Base-by-base conservation (phyloP, 2,888 invertebrate genomes). In the Anagyrus pseudococci region DNA sequence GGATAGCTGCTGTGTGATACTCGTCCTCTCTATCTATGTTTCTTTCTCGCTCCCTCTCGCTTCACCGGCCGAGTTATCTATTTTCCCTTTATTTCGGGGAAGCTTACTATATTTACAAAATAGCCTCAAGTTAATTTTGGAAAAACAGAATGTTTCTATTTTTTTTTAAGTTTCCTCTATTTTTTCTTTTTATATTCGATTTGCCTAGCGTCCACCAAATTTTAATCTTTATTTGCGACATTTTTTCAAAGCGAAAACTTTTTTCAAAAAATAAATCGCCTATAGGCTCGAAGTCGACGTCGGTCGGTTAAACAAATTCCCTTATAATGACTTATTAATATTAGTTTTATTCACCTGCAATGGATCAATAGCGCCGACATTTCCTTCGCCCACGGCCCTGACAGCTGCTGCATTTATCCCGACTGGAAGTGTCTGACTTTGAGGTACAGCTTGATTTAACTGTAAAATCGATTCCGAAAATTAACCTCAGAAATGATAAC, bases 1-100 rank as follows among this genome's bases (percentile, higher is more conserved):
- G 70, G 64, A 67, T 33, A 63, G 60, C 58, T 63, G 65, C 64
- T 58, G 61, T 69, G 29, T 22, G 55, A 43, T 37, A 37, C 55
- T 29, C 13, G 33, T 13, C 8, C 33, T 37, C 33, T 49, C 64
- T 66, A 23, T 62, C 46, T 26, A 13, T 62, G 15, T 58, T 62
- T n/a, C n/a, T n/a, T n/a, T n/a, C n/a, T n/a, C n/a, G n/a, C n/a
- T n/a, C n/a, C n/a, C n/a, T n/a, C n/a, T n/a, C 13, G 58, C 52
- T 64, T 62, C 53, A 47, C 43, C 29, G 43, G 20, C 29, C 15
- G 50, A 17, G 50, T 43, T 25, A 52, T 33, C 40, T 40, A 13
- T 29, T 44, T 46, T 62, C 55, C 59, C n/a, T 54, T 52, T 46
- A 40, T 46, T 46, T 46, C 20, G 22, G 33, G n/a, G n/a, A 33